These are phyloP conservation scores for Daphoenositta chrysoptera DNA, from an alignment of 2,113 vertebrate species.

Conservation along the genomic window DNA sequence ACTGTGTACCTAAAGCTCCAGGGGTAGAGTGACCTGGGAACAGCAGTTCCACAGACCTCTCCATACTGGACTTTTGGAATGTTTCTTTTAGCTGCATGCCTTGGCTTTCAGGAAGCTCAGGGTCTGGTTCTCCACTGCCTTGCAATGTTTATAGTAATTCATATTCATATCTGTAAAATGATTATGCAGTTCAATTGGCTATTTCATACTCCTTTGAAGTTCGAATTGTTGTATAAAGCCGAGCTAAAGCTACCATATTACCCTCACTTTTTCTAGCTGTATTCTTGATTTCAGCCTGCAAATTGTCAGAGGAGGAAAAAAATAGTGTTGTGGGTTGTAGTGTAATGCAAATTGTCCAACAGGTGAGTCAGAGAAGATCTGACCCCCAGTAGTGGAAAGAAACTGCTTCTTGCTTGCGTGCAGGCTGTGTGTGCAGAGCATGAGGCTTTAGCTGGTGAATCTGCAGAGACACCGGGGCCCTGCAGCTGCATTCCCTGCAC, in stretches of 20 bases:
- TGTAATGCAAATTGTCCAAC: not conserved
- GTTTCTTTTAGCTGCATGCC: constrained; percentile 40
- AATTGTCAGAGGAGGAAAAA: not conserved
- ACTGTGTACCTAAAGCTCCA: not conserved
- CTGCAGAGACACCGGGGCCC: fast-evolving
- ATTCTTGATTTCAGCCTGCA: not conserved
- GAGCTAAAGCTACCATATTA: not conserved
- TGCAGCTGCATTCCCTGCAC: not conserved
- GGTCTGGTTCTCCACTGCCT: constrained; percentile 39
- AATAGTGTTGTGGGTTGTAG: not conserved
- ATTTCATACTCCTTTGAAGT: not conserved
- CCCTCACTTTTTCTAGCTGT: not conserved
- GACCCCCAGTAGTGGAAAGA: not conserved
- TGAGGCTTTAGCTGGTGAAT: fast-evolving
- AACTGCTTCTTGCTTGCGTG: not conserved
- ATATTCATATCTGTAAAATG: not conserved
- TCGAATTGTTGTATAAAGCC: not conserved
- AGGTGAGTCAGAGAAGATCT: not conserved
- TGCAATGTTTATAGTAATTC: not conserved
- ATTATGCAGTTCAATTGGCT: not conserved
- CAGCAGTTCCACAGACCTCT: not conserved
- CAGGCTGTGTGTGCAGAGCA: not conserved
- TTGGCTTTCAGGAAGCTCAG: constrained; percentile 36
- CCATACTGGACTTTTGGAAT: not conserved
- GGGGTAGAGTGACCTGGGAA: not conserved